Conservation (phyloP, 2,113 vertebrate genomes). For the Cryptotis parvus region DNA sequence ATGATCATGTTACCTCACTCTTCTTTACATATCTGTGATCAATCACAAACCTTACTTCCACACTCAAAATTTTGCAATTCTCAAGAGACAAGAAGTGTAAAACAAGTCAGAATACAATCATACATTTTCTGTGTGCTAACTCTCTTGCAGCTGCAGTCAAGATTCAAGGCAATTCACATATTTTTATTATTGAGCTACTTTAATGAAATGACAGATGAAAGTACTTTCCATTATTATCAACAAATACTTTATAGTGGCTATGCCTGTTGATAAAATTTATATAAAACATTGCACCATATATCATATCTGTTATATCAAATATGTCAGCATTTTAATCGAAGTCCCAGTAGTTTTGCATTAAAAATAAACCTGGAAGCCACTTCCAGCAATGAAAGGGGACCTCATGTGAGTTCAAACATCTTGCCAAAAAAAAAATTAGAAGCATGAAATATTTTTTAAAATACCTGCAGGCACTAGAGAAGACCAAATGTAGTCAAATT, state of each 20-base stretch:
- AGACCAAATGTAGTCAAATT: neutral
- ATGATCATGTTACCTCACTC: neutral
- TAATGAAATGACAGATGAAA: neutral
- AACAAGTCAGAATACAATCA: neutral
- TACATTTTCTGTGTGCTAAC: neutral
- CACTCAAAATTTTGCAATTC: neutral
- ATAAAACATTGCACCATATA: neutral
- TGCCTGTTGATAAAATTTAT: neutral
- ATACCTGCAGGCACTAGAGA: neutral
- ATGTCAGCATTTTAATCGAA: constrained; percentile 15
- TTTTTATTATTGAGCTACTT: constrained; percentile 42
- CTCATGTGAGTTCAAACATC: neutral
- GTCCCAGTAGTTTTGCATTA: neutral
- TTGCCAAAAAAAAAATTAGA: constrained; percentile 13
- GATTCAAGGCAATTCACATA: neutral
- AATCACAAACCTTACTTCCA: neutral
- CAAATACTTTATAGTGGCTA: constrained; percentile 14
- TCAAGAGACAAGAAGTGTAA: neutral
- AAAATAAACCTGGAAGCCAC: neutral
- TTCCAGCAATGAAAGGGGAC: neutral
- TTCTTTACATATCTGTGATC: neutral
- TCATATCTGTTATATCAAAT: too few relatives aligned
- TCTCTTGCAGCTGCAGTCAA: neutral
- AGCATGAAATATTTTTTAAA: neutral
- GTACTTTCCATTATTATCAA: neutral